These are phyloP conservation scores for Pasiphila rectangulata DNA, from an alignment of 2,888 invertebrate genomes.

Conservation along the genomic window DNA sequence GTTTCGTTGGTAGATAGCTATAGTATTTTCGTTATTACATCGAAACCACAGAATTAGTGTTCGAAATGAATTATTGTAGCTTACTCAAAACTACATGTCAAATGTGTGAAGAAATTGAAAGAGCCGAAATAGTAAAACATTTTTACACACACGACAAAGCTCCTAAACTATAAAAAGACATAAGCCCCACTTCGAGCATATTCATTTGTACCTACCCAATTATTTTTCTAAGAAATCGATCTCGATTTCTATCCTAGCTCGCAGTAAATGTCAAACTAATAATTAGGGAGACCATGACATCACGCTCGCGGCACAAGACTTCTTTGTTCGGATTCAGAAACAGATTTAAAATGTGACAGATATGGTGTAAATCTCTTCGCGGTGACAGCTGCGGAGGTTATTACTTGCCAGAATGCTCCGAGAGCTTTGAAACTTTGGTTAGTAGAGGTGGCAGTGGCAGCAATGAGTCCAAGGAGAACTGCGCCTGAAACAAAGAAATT, in stretches of 20 bases:
- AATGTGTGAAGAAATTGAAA: no score
- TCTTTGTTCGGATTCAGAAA: slow-evolving; percentile 60
- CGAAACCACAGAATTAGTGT: no score
- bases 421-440: slow-evolving; percentile 11
- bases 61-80: no score
- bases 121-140: no score
- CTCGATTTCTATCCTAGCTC: slow-evolving; percentile 45
- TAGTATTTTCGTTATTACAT: no score
- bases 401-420: slow-evolving; percentile 42
- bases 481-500: no score
- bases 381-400: slow-evolving; percentile 69
- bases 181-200: background rate
- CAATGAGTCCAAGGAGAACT: no score
- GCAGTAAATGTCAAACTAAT: slow-evolving; percentile 66
- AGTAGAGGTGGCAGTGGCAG: no score
- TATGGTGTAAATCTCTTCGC: slow-evolving; percentile 67
- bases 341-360: slow-evolving; percentile 51
- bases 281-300: slow-evolving; percentile 68
- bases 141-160: no score
- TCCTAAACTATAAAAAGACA: background rate
- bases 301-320: slow-evolving; percentile 65
- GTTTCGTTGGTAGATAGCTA: no score
- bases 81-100: no score
- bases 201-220: slow-evolving; percentile 20
- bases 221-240: slow-evolving; percentile 66